phyloP scores from a whole-genome alignment of 2,888 invertebrate genomes.

The Danaus chrysippus region DNA sequence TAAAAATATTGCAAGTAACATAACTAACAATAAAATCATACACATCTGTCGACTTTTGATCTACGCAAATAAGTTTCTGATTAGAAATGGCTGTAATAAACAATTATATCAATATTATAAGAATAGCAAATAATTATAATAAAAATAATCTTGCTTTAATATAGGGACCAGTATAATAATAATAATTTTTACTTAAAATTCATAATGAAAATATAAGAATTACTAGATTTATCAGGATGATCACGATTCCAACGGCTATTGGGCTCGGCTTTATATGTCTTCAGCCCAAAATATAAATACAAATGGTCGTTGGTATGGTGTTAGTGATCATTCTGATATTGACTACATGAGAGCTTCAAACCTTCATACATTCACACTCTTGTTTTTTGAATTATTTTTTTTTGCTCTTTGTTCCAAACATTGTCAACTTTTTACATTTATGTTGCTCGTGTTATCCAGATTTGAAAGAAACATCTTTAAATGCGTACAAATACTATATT shows the following conservation, averaged over 20 bases:
- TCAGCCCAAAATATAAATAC: not conserved
- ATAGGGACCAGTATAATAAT: slow-evolving; percentile 55
- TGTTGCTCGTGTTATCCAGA: slow-evolving; percentile 13
- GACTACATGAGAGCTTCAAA: slow-evolving; percentile 55
- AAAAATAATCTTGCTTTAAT: slow-evolving; percentile 56
- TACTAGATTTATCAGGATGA: slow-evolving; percentile 50
- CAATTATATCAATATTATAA: slow-evolving; percentile 35
- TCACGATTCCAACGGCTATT: slow-evolving; percentile 33
- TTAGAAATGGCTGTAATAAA: slow-evolving; percentile 42
- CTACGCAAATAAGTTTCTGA: slow-evolving; percentile 48
- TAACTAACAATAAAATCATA: slow-evolving; percentile 50
- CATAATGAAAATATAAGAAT: slow-evolving; percentile 50
- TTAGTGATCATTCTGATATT: slow-evolving; percentile 51
- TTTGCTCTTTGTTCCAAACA: slow-evolving; percentile 32
- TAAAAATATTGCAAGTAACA: slow-evolving; percentile 58
- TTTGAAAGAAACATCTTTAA: slow-evolving; percentile 10
- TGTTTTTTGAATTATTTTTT: slow-evolving; percentile 28
- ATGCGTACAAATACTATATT: slow-evolving; percentile 6
- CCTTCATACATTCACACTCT: slow-evolving; percentile 46
- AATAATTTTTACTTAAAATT: slow-evolving; percentile 49
- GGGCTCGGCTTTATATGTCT: not conserved
- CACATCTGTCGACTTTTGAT: slow-evolving; percentile 44
- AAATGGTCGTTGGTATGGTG: slow-evolving; percentile 10
- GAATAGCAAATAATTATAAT: slow-evolving; percentile 51
- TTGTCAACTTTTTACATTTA: slow-evolving; percentile 19